Conservation (phyloP, 2,797 vertebrate species). For the Ptychadena robeensis region DNA sequence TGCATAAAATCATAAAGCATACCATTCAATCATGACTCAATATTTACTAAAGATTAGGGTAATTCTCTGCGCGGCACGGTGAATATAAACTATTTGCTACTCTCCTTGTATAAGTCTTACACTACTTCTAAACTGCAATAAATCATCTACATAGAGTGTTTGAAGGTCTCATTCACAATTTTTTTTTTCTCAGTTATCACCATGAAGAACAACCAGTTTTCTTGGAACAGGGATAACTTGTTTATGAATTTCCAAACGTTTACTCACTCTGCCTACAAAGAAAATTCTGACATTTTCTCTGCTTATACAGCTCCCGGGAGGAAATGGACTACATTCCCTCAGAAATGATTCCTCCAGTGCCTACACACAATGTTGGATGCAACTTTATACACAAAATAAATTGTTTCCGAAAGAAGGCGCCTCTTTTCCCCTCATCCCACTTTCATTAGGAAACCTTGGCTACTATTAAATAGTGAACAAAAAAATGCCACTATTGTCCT, state of each 20-base stretch:
- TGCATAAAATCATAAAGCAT: no score
- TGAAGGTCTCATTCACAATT: neutral
- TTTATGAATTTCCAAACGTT: neutral
- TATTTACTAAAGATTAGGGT: no score
- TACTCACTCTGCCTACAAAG: conserved; percentile 6
- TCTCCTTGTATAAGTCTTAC: no score
- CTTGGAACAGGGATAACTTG: conserved; percentile 1
- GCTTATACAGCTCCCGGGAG: conserved; percentile 4
- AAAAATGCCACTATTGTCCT: conserved; percentile 21
- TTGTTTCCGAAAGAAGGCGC: conserved; percentile 45
- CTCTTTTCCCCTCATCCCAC: conserved; percentile 43
- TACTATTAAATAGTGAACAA: conserved; percentile 5
- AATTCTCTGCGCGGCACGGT: no score
- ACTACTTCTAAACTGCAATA: no score
- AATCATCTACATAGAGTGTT: neutral
- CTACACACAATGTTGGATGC: conserved; percentile 27
- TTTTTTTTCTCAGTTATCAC: neutral
- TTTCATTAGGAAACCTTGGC: conserved; percentile 49
- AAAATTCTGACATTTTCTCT: neutral
- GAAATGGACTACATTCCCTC: conserved; percentile 23
- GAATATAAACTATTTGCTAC: no score
- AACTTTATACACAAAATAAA: conserved; percentile 38
- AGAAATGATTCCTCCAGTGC: conserved; percentile 40
- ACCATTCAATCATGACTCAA: no score
- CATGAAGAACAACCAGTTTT: neutral